phyloP scores from a whole-genome alignment of 2,113 vertebrate species.

The Ramphastos sulfuratus region DNA sequence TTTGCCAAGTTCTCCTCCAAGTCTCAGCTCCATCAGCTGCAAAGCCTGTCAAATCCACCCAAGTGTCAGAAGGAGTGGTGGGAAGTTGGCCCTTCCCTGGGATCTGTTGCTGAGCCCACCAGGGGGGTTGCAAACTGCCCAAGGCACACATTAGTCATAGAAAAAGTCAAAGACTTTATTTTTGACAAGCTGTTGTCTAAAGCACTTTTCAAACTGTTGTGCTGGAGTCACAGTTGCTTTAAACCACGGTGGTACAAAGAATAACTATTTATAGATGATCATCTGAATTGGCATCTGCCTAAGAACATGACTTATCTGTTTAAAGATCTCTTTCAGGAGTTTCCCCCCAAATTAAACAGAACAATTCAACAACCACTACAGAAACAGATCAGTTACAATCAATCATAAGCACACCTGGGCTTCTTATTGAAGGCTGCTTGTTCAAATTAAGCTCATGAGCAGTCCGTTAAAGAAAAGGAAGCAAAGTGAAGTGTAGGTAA shows the following conservation, averaged over 20 bases:
- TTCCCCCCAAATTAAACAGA: not conserved
- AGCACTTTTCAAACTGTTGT: not conserved
- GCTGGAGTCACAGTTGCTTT: not conserved
- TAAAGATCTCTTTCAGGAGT: not conserved
- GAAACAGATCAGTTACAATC: not conserved
- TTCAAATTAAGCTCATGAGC: not conserved
- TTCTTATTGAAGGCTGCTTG: not conserved
- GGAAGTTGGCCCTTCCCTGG: not conserved
- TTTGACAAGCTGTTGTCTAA: not conserved
- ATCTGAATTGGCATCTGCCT: not conserved
- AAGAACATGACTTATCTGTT: not conserved
- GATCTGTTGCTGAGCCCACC: not conserved
- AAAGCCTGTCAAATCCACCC: not conserved
- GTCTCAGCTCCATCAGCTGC: not conserved
- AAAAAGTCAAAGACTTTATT: not conserved
- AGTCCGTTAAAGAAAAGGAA: not conserved
- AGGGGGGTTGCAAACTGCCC: not conserved
- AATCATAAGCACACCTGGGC: not conserved
- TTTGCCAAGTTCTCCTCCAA: not conserved
- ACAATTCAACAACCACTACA: not conserved
- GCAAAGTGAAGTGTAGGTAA: not conserved
- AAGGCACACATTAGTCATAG: not conserved
- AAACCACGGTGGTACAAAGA: not conserved
- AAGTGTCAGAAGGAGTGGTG: accelerated
- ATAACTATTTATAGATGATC: not conserved